These are phyloP conservation scores for Zaprionus ornatus DNA, from an alignment of 1,140 invertebrate species.

Conservation along the genomic window DNA sequence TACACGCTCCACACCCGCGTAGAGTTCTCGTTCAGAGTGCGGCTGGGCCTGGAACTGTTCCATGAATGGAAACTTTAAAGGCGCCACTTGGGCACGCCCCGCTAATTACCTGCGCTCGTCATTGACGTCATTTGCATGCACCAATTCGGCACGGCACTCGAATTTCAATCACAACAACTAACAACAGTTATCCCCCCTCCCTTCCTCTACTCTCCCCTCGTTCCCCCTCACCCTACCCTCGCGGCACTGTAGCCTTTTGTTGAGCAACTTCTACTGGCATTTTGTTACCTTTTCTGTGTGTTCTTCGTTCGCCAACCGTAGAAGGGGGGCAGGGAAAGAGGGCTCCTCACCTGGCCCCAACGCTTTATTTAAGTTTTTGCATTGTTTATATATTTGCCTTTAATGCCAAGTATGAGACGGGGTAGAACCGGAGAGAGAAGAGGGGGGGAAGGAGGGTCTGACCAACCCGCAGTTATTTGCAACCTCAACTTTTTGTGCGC, in stretches of 20 bases:
- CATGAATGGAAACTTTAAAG: conserved; percentile 17
- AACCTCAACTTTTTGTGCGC: conserved; percentile 51
- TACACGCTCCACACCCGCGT: background rate
- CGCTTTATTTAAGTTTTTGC: conserved; percentile 67
- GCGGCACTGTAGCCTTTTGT: conserved; percentile 33
- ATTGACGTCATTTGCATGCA: conserved; percentile 64
- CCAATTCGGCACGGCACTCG: conserved; percentile 28
- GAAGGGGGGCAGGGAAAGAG: background rate
- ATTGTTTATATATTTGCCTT: conserved; percentile 73
- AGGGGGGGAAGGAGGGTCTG: background rate
- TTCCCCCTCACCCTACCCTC: too few relatives aligned
- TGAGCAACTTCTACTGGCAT: conserved; percentile 32
- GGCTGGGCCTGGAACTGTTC: background rate
- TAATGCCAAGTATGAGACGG: conserved; percentile 33
- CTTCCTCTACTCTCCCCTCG: background rate
- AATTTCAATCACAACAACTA: conserved; percentile 60
- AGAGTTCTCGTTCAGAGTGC: background rate
- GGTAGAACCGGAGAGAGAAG: too few relatives aligned
- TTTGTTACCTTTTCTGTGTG: conserved; percentile 36
- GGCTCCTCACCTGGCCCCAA: conserved; percentile 20
- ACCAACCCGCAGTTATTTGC: conserved; percentile 18
- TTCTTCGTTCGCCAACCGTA: conserved; percentile 3
- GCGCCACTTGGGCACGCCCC: conserved; percentile 23
- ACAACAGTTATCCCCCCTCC: background rate
- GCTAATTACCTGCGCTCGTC: conserved; percentile 49